Evolutionary conservation across 2,113 vertebrate species (phyloP).

Genomic region (Chroicocephalus ridibundus): DNA sequence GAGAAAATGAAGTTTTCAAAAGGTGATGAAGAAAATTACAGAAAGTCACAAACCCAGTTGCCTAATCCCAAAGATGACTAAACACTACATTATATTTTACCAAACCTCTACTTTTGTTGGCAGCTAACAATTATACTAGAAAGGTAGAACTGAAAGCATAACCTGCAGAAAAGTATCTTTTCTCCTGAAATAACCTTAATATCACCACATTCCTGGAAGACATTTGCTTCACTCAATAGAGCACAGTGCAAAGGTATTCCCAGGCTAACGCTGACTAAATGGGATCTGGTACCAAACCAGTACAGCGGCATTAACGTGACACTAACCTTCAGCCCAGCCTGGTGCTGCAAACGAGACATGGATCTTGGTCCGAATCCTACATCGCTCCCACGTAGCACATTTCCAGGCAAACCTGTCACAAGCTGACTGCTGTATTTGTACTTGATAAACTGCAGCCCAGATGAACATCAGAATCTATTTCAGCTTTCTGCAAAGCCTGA

Average conservation of each 20-base stretch:
- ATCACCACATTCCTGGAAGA: not conserved
- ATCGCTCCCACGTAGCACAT: rapidly evolving
- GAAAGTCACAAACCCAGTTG: not conserved
- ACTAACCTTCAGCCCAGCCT: not conserved
- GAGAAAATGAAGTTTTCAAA: not conserved
- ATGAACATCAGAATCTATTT: not conserved
- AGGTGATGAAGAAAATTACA: not conserved
- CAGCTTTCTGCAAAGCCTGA: not conserved
- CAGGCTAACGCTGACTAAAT: not conserved
- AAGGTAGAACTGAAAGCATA: not conserved
- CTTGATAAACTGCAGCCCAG: not conserved
- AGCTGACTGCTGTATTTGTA: not conserved
- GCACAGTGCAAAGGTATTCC: not conserved
- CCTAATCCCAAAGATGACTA: not conserved
- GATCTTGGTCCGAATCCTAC: not conserved
- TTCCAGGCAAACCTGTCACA: not conserved
- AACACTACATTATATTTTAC: not conserved
- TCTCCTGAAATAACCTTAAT: not conserved
- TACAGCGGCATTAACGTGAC: not conserved
- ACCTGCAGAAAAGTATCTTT: not conserved
- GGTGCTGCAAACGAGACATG: not conserved
- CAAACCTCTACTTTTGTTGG: not conserved
- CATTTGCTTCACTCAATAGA: not conserved
- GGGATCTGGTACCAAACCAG: not conserved
- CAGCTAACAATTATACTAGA: not conserved